A percentile compares a stretch with the other conserved stretches of the same genome.
phyloP scores from a whole-genome alignment of 2,113 vertebrate species.

The Gymnorhina tibicen region DNA sequence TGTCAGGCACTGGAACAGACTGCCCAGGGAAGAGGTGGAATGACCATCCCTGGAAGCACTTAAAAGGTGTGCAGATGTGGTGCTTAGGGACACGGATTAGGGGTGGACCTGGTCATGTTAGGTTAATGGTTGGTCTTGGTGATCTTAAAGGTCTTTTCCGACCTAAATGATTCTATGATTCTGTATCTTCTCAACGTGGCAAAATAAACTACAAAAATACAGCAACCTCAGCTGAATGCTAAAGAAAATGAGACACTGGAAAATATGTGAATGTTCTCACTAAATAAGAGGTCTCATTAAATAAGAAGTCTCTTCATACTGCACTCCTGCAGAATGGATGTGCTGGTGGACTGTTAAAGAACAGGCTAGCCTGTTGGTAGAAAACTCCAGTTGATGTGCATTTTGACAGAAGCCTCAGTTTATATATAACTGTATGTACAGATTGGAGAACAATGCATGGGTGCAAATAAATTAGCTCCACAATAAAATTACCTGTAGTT shows the following conservation, averaged over 20 bases:
- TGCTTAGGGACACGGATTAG: background rate
- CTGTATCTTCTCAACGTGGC: accelerated
- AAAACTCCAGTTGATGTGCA: background rate
- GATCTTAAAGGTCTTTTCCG: background rate
- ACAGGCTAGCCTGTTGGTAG: background rate
- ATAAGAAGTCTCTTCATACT: background rate
- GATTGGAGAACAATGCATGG: background rate
- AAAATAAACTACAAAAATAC: background rate
- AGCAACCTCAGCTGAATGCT: background rate
- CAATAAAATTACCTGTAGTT: background rate
- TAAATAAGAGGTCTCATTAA: background rate
- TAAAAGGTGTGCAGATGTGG: background rate
- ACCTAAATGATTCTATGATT: background rate
- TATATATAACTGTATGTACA: background rate
- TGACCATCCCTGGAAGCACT: background rate
- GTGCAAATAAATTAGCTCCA: background rate
- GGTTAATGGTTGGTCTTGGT: background rate
- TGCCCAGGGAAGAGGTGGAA: background rate
- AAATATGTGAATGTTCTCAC: background rate
- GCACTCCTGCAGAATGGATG: background rate
- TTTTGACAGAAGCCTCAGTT: background rate
- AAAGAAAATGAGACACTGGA: background rate
- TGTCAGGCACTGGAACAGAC: background rate
- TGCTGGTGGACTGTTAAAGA: background rate
- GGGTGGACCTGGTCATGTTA: background rate